Percentiles rank a stretch among this genome's conserved stretches.
Conservation (phyloP, 2,113 vertebrate genomes). For the Macquaria australasica region DNA sequence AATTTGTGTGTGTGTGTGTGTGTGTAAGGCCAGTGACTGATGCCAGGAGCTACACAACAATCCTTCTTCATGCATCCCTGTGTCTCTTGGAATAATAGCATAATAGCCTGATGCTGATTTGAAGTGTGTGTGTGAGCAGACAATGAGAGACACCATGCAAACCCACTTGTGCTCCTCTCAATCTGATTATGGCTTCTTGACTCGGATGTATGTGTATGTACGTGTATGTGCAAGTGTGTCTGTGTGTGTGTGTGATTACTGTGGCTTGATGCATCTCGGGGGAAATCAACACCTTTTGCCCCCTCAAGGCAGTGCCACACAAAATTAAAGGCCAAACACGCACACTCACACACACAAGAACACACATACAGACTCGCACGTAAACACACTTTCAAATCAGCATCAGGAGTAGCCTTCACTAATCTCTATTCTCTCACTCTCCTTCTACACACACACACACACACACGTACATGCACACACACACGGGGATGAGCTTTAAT, state of each 20-base stretch:
- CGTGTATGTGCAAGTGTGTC: constrained; percentile 18
- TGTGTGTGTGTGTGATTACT: constrained; percentile 54
- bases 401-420: constrained; percentile 61
- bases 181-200: constrained; percentile 49
- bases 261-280: constrained; percentile 79
- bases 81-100: constrained; percentile 18
- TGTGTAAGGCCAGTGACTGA: not conserved
- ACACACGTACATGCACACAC: constrained; percentile 43
- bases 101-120: constrained; percentile 45
- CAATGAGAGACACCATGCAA: constrained; percentile 13
- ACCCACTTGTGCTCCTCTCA: constrained; percentile 18
- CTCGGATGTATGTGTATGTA: constrained; percentile 7
- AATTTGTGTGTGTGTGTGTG: too few relatives aligned
- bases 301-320: constrained; percentile 76
- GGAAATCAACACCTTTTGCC: constrained; percentile 88
- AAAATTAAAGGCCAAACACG: constrained; percentile 74
- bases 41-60: not conserved
- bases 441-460: constrained; percentile 26
- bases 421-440: constrained; percentile 71
- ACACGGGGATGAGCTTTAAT: constrained; percentile 85
- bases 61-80: not conserved
- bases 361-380: constrained; percentile 11
- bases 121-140: constrained; percentile 9
- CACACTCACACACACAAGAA: constrained; percentile 9
- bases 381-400: constrained; percentile 61